Conservation (phyloP, 1,140 invertebrate species). For the Pteromalus puparum region DNA sequence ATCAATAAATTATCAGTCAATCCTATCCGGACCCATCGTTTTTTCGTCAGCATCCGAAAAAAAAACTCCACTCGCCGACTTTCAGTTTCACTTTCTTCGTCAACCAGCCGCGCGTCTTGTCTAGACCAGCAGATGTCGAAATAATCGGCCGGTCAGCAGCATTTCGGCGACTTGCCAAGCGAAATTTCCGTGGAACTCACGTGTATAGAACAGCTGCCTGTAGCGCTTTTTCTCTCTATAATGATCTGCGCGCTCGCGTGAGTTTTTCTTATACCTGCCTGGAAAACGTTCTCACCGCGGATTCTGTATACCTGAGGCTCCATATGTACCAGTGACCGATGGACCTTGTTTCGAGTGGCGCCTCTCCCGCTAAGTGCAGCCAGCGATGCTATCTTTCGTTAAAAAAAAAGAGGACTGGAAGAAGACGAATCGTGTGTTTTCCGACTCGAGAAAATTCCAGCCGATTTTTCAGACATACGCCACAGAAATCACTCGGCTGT, state of each 20-base stretch:
- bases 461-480: neutral
- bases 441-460: neutral
- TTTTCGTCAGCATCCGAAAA: neutral
- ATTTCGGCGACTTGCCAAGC: no score
- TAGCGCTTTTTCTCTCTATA: neutral
- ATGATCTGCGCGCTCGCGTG: neutral
- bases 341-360: neutral
- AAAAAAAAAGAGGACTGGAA: neutral
- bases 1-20: neutral
- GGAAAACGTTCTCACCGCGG: no score
- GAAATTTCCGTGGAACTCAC: neutral
- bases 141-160: neutral
- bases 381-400: neutral
- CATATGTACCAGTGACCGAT: neutral
- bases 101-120: neutral
- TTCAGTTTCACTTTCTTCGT: slow-evolving; percentile 12
- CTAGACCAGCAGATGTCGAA: neutral
- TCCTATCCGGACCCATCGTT: neutral
- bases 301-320: no score
- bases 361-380: no score
- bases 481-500: no score
- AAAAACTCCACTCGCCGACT: neutral
- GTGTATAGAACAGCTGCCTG: neutral
- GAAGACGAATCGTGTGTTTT: no score
- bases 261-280: neutral